phyloP scores from a whole-genome alignment of 2,113 vertebrate genomes.

The Vulpes vulpes region DNA sequence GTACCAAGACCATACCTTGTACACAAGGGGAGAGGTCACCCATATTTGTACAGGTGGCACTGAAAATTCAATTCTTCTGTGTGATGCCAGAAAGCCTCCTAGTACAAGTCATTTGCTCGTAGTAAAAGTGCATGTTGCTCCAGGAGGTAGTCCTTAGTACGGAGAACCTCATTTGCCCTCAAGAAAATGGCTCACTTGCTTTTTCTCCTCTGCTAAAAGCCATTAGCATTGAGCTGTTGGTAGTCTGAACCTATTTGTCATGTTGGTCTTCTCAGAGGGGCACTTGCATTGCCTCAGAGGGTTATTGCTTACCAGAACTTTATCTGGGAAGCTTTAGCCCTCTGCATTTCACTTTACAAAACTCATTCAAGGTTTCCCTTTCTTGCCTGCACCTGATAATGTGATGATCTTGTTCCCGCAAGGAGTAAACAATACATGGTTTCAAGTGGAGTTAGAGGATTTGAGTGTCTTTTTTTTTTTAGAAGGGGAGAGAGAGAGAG shows the following conservation, averaged over 20 bases:
- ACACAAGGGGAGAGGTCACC: background rate
- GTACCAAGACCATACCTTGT: background rate
- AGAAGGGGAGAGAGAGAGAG: no score
- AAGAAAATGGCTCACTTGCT: background rate
- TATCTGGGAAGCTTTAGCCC: background rate
- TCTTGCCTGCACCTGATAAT: background rate
- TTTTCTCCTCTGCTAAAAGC: background rate
- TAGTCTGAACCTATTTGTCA: background rate
- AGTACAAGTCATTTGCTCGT: background rate
- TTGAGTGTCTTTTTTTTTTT: background rate
- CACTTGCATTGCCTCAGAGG: background rate
- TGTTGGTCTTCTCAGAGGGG: background rate
- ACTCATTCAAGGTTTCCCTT: background rate
- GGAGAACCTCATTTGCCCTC: background rate
- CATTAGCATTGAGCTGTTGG: background rate
- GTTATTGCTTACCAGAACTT: background rate
- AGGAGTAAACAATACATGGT: background rate
- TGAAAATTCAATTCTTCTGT: background rate
- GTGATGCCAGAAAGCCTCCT: background rate
- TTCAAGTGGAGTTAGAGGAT: conserved; percentile 2
- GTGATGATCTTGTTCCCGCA: background rate
- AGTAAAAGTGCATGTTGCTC: background rate
- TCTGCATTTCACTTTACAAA: background rate
- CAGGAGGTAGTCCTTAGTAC: background rate
- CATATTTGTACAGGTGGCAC: background rate